Base-by-base conservation (phyloP, 2,113 vertebrate genomes). In the Chrysochloris asiatica region DNA sequence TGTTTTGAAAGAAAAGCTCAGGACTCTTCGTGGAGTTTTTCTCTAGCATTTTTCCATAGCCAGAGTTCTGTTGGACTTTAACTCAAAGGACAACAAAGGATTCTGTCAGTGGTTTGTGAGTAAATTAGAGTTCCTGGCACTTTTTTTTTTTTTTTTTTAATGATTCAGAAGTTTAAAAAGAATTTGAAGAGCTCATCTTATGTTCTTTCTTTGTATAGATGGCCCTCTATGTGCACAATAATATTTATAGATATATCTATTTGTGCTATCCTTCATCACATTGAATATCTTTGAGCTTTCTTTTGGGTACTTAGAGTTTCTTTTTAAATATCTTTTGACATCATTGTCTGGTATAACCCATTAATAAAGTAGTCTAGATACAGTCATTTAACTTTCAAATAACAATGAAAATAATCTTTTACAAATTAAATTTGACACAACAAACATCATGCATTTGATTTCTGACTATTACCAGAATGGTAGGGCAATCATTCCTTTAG, bases 311-410 rank as follows among this genome's bases (percentile, higher is more conserved):
- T 50, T 76, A 80, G 56, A 36, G 28, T 82, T 89, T 88, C 41
- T 65, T 89, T 78, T 78, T 11, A 80, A 92, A 82, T 92, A 92
- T 82, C 81, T 91, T 87, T 26, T 61, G 72, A 9, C n/a, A 79
- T 19, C 8, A 63, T 9, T 89, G 17, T 67, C 45, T 84, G 36
- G 10, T 45, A 73, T 28, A 43, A 43, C 8, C 21, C 33, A 78
- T 82, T 83, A 78, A 72, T 75, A 93, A 90, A 50, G 90, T 33
- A 61, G 81, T 52, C 50, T 80, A 59, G 41, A 48, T n/a, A 45
- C 22, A 78, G 81, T 78, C 52, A 95, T 89, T 95, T 93, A 84
- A 78, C 22, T 30, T 47, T 8, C 13, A 71, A 75, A 26, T 90
- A 78, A 75, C 41, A 59, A 21, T 83, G 69, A 38, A 56, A 83